Conservation (phyloP, 2,113 vertebrate genomes). For the Pseudonaja textilis region DNA sequence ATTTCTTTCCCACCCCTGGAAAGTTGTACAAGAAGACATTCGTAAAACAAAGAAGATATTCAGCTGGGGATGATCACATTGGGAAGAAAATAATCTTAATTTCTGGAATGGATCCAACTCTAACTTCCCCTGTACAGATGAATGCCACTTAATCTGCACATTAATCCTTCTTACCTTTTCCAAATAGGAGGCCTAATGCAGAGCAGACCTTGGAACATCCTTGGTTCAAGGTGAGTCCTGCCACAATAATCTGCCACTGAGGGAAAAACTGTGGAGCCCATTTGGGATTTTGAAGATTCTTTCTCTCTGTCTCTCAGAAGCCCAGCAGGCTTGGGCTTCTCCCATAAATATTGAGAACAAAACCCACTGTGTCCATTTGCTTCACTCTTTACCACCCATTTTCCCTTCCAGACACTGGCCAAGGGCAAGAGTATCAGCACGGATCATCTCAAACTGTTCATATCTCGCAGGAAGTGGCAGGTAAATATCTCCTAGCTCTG, state of each 20-base stretch:
- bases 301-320: neutral
- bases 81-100: neutral
- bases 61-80: too few relatives aligned
- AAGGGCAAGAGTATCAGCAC: constrained; percentile 89
- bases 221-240: constrained; percentile 91
- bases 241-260: neutral
- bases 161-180: constrained; percentile 18
- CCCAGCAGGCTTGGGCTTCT: neutral
- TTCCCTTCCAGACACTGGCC: constrained; percentile 76
- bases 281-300: neutral
- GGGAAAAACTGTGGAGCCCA: neutral
- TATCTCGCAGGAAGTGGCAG: constrained; percentile 95
- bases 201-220: constrained; percentile 91
- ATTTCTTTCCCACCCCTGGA: neutral
- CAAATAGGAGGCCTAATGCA: constrained; percentile 85
- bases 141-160: neutral
- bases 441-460: constrained; percentile 90
- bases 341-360: neutral
- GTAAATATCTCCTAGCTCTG: constrained; percentile 57
- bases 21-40: neutral
- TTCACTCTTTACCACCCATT: constrained; percentile 20
- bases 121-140: too few relatives aligned
- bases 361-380: neutral
- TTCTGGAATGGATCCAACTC: neutral
- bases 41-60: neutral